A percentile compares a stretch with the other conserved stretches of the same genome.
Conservation (phyloP, 1,140 invertebrate genomes). For the Grapholita molesta region DNA sequence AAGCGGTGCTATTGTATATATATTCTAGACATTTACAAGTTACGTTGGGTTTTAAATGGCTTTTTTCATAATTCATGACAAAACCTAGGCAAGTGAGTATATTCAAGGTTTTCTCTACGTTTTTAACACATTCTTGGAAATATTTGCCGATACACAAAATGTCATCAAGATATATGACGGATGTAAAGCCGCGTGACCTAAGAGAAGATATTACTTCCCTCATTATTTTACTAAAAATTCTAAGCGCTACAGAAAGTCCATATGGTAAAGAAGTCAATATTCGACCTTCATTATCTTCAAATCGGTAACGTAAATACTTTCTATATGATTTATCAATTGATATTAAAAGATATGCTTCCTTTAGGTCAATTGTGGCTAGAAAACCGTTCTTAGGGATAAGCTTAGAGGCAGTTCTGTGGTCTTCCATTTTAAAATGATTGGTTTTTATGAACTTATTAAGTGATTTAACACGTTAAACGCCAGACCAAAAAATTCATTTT, state of each 20-base stretch:
- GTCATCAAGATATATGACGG: conserved; percentile 28
- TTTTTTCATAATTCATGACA: conserved; percentile 25
- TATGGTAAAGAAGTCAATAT: conserved; percentile 23
- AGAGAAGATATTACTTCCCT: conserved; percentile 23
- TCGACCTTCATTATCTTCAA: background rate
- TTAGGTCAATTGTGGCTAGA: conserved; percentile 30
- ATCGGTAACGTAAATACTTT: conserved; percentile 28
- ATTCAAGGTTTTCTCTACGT: conserved; percentile 17
- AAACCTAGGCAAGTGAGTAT: conserved; percentile 26
- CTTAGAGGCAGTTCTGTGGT: conserved; percentile 23
- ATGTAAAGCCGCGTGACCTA: conserved; percentile 19
- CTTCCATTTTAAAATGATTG: conserved; percentile 33
- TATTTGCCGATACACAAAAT: conserved; percentile 25
- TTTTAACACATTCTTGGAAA: conserved; percentile 15
- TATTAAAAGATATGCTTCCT: conserved; percentile 33
- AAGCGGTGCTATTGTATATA: background rate
- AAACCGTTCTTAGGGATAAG: conserved; percentile 23
- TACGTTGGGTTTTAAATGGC: background rate
- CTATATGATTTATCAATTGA: conserved; percentile 10
- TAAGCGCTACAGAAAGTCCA: conserved; percentile 25
- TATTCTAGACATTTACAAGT: conserved; percentile 23
- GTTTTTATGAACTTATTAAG: conserved; percentile 20
- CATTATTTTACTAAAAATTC: conserved; percentile 28
- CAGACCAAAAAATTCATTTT: no score
- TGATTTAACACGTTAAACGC: no score